phyloP scores from a whole-genome alignment of 2,888 invertebrate species.

The Allygus modestus region DNA sequence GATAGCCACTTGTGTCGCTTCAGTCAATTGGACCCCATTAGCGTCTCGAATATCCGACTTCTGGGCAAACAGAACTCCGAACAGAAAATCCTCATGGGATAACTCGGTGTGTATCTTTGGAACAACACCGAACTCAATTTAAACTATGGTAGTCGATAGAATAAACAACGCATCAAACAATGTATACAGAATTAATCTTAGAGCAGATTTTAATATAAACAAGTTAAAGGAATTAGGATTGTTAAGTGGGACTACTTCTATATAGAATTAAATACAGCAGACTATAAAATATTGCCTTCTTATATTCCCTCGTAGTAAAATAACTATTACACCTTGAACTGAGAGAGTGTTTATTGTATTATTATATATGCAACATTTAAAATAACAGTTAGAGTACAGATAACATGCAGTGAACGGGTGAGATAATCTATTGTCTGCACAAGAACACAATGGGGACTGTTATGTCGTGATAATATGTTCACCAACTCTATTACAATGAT shows the following conservation, averaged over 20 bases:
- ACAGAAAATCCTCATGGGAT: constrained; percentile 18
- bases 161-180: background rate
- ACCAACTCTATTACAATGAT: no score
- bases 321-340: no score
- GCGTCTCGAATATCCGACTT: constrained; percentile 31
- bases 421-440: background rate
- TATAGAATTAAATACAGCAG: no score
- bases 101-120: constrained; percentile 6
- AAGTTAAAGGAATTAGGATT: no score
- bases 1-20: constrained; percentile 37
- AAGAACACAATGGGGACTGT: background rate
- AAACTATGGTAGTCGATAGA: background rate
- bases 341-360: no score
- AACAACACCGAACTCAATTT: background rate
- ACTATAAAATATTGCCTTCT: no score
- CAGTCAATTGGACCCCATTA: constrained; percentile 47
- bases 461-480: background rate
- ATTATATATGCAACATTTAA: no score
- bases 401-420: background rate
- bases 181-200: no score
- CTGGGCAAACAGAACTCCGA: constrained; percentile 17
- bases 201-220: no score
- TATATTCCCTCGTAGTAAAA: no score
- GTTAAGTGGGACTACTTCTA: no score
- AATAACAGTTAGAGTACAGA: background rate